Base-by-base conservation (phyloP, 2,797 vertebrate species). In the Syngnathus acus region DNA sequence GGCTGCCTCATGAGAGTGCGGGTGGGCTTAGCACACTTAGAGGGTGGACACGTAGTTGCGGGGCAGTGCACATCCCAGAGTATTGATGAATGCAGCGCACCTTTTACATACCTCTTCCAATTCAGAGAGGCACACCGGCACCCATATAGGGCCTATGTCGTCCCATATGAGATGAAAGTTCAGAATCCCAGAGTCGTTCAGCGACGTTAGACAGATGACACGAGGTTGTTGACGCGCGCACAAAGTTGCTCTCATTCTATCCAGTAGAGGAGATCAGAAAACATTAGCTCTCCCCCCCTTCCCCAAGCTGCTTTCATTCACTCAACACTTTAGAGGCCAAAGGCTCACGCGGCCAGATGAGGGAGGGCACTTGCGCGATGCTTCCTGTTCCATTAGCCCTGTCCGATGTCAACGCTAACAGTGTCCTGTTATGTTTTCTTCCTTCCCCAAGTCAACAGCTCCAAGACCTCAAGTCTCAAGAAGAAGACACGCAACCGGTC, bases 341-440 rank as follows among this genome's bases (percentile, higher is more conserved):
- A 14, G 67, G 70, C 67, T 62, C 65, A 60, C 58, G 77, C 68
- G 71, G 50, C 47, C 53, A 81, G 69, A 73, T 13, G 26, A 78
- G 76, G 88, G 78, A 65, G 78, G 69, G 37, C 69, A 6, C 54
- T 68, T 47, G 58, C 71, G 65, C 76, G 75, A 73, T 68, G 80
- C 74, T 78, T 79, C 86, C 87, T 86, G 76, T 79, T 85, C 84
- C 80, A 68, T 83, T 72, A 78, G 74, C 78, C 68, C 82, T 79
- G 54, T 72, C 80, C 85, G 83, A 87, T 88, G 77, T 90, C 88
- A 84, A 88, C 88, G 88, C 90, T 93, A 92, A 93, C 89, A 84
- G 90, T 93, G 82, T 93, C 90, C 75, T 92, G 87, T 91, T 90
- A 84, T 91, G 80, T 91, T 87, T 90, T 91, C 86, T 90, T 87